Conservation (phyloP, 2,113 vertebrate species). For the Isurus oxyrinchus region DNA sequence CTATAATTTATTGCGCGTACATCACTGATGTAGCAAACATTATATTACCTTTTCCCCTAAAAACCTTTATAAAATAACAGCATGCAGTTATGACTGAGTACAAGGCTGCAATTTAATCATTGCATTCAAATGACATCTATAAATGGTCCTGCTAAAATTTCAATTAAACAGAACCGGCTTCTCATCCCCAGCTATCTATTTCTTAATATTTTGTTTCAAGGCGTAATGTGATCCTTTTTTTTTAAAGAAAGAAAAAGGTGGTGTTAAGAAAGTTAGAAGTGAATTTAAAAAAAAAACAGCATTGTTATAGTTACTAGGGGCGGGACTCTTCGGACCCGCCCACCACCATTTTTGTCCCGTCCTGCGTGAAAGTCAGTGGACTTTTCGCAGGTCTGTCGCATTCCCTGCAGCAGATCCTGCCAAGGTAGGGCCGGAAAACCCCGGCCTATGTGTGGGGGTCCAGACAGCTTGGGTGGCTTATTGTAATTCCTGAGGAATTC, state of each 20-base stretch:
- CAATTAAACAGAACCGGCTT: background rate
- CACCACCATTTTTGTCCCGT: too few species aligned
- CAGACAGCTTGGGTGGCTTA: background rate
- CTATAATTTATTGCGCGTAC: background rate
- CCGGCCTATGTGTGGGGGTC: background rate
- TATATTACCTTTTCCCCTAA: background rate
- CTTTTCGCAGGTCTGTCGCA: too few species aligned
- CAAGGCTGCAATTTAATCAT: background rate
- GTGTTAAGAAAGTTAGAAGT: background rate
- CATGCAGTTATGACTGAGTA: background rate
- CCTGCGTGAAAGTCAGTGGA: too few species aligned
- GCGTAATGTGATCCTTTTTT: too few species aligned
- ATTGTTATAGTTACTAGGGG: background rate
- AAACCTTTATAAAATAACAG: background rate
- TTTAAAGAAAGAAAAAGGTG: background rate
- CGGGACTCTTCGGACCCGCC: too few species aligned
- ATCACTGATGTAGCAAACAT: background rate
- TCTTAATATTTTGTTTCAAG: background rate
- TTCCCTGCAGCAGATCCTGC: too few species aligned
- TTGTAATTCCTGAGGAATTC: background rate
- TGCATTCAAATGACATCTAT: background rate
- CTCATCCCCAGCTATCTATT: background rate
- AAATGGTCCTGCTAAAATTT: background rate
- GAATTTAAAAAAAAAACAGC: background rate
- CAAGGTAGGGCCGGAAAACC: too few species aligned